Conservation (phyloP, 64 coral and sea anemone species). For the Acropora tenuis region DNA sequence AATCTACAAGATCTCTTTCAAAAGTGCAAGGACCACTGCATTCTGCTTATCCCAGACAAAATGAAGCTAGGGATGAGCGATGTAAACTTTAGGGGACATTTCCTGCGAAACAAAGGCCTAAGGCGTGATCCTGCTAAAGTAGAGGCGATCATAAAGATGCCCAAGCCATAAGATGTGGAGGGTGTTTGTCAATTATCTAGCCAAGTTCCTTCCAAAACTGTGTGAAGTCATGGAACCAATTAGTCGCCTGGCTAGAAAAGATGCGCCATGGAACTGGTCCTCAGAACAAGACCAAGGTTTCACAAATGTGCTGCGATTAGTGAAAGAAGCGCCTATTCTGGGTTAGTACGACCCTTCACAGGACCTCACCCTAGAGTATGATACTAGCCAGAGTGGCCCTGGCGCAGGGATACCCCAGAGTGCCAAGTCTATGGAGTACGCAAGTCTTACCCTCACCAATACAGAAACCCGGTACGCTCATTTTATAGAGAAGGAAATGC, state of each 20-base stretch:
- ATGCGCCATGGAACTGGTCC: slow-evolving; percentile 24
- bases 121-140: slow-evolving; percentile 10
- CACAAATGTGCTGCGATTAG: not conserved
- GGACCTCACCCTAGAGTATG: slow-evolving; percentile 44
- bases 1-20: slow-evolving; percentile 1
- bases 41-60: slow-evolving; percentile 13
- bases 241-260: slow-evolving; percentile 48
- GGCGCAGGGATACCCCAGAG: slow-evolving; percentile 39
- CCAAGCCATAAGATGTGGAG: not conserved
- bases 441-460: slow-evolving; percentile 42
- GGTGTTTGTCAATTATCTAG: slow-evolving; percentile 29
- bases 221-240: slow-evolving; percentile 48
- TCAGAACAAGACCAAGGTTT: slow-evolving; percentile 26
- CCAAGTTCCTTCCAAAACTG: slow-evolving; percentile 27
- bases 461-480: slow-evolving; percentile 48
- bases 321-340: slow-evolving; percentile 36
- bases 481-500: slow-evolving; percentile 64
- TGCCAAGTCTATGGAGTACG: slow-evolving; percentile 2
- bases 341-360: slow-evolving; percentile 30
- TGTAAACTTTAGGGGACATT: slow-evolving; percentile 27
- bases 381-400: slow-evolving; percentile 38
- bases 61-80: slow-evolving; percentile 18
- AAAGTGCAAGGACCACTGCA: slow-evolving; percentile 7
- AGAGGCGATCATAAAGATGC: slow-evolving; percentile 14
- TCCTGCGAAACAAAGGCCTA: not conserved